These are phyloP conservation scores for Tachina fera DNA, from an alignment of 2,888 invertebrate genomes.

Conservation along the genomic window DNA sequence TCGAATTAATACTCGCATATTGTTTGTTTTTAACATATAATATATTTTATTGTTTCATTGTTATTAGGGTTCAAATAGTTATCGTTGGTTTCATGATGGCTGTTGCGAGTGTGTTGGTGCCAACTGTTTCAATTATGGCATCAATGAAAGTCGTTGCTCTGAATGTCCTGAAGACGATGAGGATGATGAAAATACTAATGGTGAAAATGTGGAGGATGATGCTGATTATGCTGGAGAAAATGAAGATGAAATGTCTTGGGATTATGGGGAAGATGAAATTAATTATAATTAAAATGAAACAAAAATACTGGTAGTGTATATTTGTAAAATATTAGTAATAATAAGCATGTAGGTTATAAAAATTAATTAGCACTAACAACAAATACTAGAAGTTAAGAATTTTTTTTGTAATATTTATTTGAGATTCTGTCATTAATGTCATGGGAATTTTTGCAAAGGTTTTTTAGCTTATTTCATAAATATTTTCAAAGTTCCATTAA, in stretches of 20 bases:
- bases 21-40: background rate
- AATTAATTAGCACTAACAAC: no score
- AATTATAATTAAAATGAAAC: background rate
- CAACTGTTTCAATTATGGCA: constrained; percentile 93
- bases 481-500: no score
- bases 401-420: no score
- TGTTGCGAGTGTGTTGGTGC: constrained; percentile 96
- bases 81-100: constrained; percentile 96
- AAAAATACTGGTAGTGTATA: background rate
- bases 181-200: constrained; percentile 82
- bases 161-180: constrained; percentile 84
- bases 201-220: constrained; percentile 77
- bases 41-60: background rate
- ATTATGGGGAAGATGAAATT: constrained; percentile 84
- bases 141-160: constrained; percentile 90
- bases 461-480: no score
- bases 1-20: background rate
- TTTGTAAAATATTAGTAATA: constrained; percentile 31
- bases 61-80: constrained; percentile 82
- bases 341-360: no score
- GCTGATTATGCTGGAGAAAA: constrained; percentile 72
- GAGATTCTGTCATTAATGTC: no score
- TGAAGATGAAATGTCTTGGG: constrained; percentile 81
- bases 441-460: no score
- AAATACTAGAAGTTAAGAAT: no score